Evolutionary conservation across 2,888 invertebrate species (phyloP).

Genomic region (Pseudeuparius sepicola): DNA sequence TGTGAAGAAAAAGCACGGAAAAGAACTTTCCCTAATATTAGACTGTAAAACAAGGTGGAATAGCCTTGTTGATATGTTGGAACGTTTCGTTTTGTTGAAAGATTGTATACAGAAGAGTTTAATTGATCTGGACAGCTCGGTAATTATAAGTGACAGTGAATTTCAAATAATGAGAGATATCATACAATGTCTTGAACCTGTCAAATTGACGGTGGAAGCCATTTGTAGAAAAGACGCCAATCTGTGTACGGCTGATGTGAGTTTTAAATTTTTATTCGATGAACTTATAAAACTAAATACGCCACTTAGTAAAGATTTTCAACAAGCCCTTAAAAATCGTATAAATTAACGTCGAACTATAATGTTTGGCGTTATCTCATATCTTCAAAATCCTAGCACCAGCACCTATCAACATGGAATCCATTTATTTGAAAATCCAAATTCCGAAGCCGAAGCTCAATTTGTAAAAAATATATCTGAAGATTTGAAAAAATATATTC

Average conservation of each 20-base stretch:
- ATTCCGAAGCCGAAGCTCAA: slow-evolving; percentile 5
- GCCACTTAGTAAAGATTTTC: slow-evolving; percentile 5
- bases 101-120: slow-evolving; percentile 11
- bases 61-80: slow-evolving; percentile 15
- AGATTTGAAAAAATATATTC: slow-evolving; percentile 1
- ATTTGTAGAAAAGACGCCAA: slow-evolving; percentile 2
- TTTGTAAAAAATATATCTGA: slow-evolving; percentile 6
- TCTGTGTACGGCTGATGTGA: slow-evolving; percentile 7
- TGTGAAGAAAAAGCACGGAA: slow-evolving; percentile 12
- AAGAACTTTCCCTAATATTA: slow-evolving; percentile 11
- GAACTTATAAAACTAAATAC: slow-evolving; percentile 10
- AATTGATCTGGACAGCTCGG: slow-evolving; percentile 10
- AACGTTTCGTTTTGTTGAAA: slow-evolving; percentile 13
- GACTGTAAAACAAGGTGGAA: slow-evolving; percentile 16
- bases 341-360: slow-evolving; percentile 9
- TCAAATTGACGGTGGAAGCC: slow-evolving; percentile 9
- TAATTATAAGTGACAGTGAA: slow-evolving; percentile 3
- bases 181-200: background rate
- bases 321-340: slow-evolving; percentile 6
- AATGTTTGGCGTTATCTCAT: slow-evolving; percentile 10
- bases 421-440: slow-evolving; percentile 8
- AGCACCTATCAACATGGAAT: too few relatives aligned
- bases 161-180: slow-evolving; percentile 6
- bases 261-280: slow-evolving; percentile 6
- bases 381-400: slow-evolving; percentile 6